Conservation (phyloP, 1,140 invertebrate genomes). For the Drosophila fuyamai region DNA sequence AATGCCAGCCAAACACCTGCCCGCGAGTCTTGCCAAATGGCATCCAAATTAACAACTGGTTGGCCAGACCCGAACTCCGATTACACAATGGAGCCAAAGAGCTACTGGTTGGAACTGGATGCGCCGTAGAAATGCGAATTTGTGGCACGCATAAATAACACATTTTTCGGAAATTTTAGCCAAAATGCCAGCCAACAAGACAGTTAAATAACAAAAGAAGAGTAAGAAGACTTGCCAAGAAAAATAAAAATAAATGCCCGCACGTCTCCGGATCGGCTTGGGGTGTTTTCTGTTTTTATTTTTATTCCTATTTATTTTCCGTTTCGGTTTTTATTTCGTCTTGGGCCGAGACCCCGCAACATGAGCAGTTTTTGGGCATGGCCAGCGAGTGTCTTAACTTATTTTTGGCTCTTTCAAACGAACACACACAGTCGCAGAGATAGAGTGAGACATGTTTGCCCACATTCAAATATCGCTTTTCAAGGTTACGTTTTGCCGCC, state of each 20-base stretch:
- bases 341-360: constrained; percentile 19
- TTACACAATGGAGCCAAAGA: constrained; percentile 56
- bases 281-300: neutral
- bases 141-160: constrained; percentile 56
- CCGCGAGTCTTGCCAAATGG: constrained; percentile 53
- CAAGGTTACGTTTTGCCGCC: constrained; percentile 67
- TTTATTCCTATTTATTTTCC: constrained; percentile 36
- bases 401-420: constrained; percentile 57
- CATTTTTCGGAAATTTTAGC: constrained; percentile 44
- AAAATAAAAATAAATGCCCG: constrained; percentile 52
- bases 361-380: constrained; percentile 52
- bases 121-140: constrained; percentile 18
- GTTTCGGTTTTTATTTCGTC: constrained; percentile 19
- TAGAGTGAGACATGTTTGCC: constrained; percentile 54
- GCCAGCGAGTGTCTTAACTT: constrained; percentile 56
- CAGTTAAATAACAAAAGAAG: constrained; percentile 18
- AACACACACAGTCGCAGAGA: constrained; percentile 7
- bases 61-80: constrained; percentile 50
- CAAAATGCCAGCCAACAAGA: constrained; percentile 29
- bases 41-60: constrained; percentile 71
- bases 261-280: constrained; percentile 36
- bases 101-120: constrained; percentile 4
- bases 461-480: constrained; percentile 63
- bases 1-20: constrained; percentile 51
- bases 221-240: constrained; percentile 53